Base-by-base conservation (phyloP, 2,797 vertebrate species). In the Pangasius sanitwongsei region DNA sequence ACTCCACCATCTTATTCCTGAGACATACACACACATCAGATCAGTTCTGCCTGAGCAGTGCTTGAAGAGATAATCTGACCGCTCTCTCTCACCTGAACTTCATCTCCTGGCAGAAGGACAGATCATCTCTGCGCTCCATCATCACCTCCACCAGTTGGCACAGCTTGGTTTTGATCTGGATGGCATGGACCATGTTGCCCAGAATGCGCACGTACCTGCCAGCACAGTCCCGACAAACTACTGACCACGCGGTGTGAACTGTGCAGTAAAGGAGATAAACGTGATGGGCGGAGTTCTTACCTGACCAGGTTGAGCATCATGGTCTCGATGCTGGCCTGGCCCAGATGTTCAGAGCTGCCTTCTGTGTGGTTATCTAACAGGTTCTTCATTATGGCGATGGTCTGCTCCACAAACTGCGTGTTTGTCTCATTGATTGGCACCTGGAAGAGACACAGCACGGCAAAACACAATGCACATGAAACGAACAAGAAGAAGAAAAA, bases 1-100 rank as follows among this genome's bases (percentile, higher is more conserved):
- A 99, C 89, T 99, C 99, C 89, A 99, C 98, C 98, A 99, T 99
- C 93, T 99, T 99, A 95, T 99, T 99, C 93, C 98, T 99, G 65
- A 44, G 2, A 37, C 31, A 81, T 25, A 31, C 50, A 78, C 41
- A 23, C n/a, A 25, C 31, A 59, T 61, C 23, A 81, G 53, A 81
- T 13, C 18, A 37, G 31, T 81, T 59, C 78, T 81, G 18, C 37
- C 53, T 37, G 18, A 34, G 78, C 77, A 59, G 31, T 59, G 31
- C 16, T 57, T 25, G 8, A 57, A 37, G 0, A 61, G 20, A 82
- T 41, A 13, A 82, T 25, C 34, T 61, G 20, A 25, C 31, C 11
- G 9, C 31, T 41, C 55, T 61, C 55, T 61, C 96, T 94, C 88
- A 99, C 99, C 99, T 97, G 94, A 99, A 99, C 93, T 99, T 99